phyloP scores from a whole-genome alignment of 2,888 invertebrate species.

The Artemia sinica region DNA sequence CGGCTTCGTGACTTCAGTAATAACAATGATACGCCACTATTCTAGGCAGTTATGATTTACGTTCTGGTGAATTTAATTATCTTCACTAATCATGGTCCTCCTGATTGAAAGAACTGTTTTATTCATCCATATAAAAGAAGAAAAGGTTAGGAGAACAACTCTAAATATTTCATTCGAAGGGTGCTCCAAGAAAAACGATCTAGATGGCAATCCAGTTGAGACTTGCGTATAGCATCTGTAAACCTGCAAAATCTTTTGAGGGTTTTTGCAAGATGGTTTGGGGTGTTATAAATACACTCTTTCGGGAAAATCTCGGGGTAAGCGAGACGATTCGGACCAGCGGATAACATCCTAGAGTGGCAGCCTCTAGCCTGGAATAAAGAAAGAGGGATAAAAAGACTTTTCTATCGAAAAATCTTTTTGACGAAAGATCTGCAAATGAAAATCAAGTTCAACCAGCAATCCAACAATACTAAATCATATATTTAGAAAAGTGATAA shows the following conservation, averaged over 20 bases:
- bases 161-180: slow-evolving; percentile 18
- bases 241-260: slow-evolving; percentile 37
- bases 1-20: too few relatives aligned
- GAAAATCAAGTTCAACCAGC: too few relatives aligned
- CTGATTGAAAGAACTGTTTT: too few relatives aligned
- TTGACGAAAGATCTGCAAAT: too few relatives aligned
- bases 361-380: slow-evolving; percentile 46
- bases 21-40: too few relatives aligned
- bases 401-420: too few relatives aligned
- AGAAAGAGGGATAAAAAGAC: slow-evolving; percentile 18
- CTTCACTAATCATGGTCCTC: too few relatives aligned
- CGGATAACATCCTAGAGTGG: slow-evolving; percentile 48
- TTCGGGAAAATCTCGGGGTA: slow-evolving; percentile 53
- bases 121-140: too few relatives aligned
- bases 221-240: slow-evolving; percentile 32
- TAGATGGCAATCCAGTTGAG: slow-evolving; percentile 15
- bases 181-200: slow-evolving; percentile 12
- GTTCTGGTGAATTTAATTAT: too few relatives aligned
- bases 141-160: background rate
- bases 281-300: slow-evolving; percentile 42
- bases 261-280: slow-evolving; percentile 40
- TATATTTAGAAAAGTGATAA: too few relatives aligned
- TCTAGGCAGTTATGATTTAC: too few relatives aligned
- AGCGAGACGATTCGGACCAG: slow-evolving; percentile 46
- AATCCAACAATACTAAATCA: too few relatives aligned